A percentile compares a stretch with the other conserved stretches of the same genome.
These are phyloP conservation scores for Drosophila suzukii DNA, from an alignment of 1,140 invertebrate genomes.

Conservation along the genomic window DNA sequence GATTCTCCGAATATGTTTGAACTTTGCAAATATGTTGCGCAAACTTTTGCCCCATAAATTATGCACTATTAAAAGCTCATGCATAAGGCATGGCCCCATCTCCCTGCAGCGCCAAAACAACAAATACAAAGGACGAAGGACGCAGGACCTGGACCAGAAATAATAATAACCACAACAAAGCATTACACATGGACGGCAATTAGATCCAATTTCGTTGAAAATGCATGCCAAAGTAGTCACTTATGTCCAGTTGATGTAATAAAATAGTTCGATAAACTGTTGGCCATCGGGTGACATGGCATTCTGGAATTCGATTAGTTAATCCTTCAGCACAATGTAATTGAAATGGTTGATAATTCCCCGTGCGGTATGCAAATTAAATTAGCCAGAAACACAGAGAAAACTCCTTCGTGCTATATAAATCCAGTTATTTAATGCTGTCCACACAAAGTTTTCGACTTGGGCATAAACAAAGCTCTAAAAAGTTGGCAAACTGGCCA, in stretches of 20 bases:
- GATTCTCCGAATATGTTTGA: slow-evolving; percentile 45
- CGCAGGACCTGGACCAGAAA: neutral
- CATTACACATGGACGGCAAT: slow-evolving; percentile 29
- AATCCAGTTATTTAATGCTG: slow-evolving; percentile 30
- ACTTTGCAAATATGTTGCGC: slow-evolving; percentile 37
- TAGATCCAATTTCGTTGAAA: slow-evolving; percentile 29
- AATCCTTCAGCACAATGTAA: slow-evolving; percentile 9
- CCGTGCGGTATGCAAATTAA: slow-evolving; percentile 24
- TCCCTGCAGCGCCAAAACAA: slow-evolving; percentile 2
- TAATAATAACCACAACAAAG: slow-evolving; percentile 10
- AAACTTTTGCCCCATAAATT: slow-evolving; percentile 55
- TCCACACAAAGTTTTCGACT: slow-evolving; percentile 23
- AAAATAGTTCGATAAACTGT: slow-evolving; percentile 27
- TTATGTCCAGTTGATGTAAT: slow-evolving; percentile 36
- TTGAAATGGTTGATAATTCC: slow-evolving; percentile 11
- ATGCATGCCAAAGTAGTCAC: slow-evolving; percentile 18
- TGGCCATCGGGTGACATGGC: neutral
- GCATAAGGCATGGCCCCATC: slow-evolving; percentile 28
- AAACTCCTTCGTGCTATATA: neutral
- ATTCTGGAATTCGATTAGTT: slow-evolving; percentile 34
- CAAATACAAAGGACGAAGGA: neutral
- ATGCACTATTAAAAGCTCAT: slow-evolving; percentile 46
- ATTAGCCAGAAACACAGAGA: slow-evolving; percentile 21
- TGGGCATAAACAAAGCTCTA: slow-evolving; percentile 28
- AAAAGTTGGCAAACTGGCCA: slow-evolving; percentile 38